phyloP scores from a whole-genome alignment of 1,140 invertebrate genomes.

The Episyrphus balteatus region DNA sequence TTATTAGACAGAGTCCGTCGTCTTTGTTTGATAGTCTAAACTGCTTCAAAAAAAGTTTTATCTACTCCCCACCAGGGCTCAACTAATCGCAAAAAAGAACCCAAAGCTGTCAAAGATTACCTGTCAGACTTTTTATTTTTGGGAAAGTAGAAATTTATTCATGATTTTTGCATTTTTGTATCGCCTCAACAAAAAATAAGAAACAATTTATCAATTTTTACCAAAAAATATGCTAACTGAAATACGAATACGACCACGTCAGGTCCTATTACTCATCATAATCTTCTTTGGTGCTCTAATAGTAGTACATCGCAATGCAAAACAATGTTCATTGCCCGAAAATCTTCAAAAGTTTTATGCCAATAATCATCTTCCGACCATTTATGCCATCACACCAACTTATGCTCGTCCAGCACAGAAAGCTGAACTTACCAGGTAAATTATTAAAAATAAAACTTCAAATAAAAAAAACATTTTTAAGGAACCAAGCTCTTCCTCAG shows the following conservation, averaged over 20 bases:
- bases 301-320: conserved; percentile 27
- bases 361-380: conserved; percentile 44
- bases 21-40: too few relatives aligned
- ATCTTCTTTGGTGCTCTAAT: conserved; percentile 25
- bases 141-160: too few relatives aligned
- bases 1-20: too few relatives aligned
- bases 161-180: too few relatives aligned
- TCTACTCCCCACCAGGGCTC: too few relatives aligned
- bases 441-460: neutral
- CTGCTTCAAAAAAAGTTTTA: too few relatives aligned
- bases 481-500: conserved; percentile 35
- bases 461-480: neutral
- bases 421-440: conserved; percentile 79
- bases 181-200: too few relatives aligned
- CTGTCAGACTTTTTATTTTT: too few relatives aligned
- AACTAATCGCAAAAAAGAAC: too few relatives aligned
- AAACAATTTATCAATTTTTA: too few relatives aligned
- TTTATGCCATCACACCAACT: conserved; percentile 90
- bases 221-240: conserved; percentile 8
- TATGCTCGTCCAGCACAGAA: conserved; percentile 83
- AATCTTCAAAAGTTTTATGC: conserved; percentile 35
- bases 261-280: conserved; percentile 28
- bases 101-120: too few relatives aligned
- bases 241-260: conserved; percentile 29
- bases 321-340: conserved; percentile 24